Percentiles rank a stretch among this genome's conserved stretches.
These are phyloP conservation scores for Leptinotarsa haldemani DNA, from an alignment of 2,888 invertebrate genomes.

Conservation along the genomic window DNA sequence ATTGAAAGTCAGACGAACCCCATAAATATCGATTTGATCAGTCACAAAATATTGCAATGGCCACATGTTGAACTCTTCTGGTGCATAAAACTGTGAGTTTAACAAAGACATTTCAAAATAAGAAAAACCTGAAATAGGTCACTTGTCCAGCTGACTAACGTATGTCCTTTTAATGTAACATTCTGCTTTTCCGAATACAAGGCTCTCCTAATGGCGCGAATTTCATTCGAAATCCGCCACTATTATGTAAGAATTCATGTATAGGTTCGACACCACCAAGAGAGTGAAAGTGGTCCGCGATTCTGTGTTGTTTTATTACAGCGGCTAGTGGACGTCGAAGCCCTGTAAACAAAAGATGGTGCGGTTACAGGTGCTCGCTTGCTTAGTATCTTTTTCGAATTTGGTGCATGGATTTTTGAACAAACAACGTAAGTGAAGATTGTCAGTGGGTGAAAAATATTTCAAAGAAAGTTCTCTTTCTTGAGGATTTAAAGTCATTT, in stretches of 20 bases:
- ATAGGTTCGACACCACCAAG: constrained; percentile 24
- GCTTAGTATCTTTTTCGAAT: constrained; percentile 44
- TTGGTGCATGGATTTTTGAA: constrained; percentile 51
- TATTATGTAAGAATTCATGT: constrained; percentile 2
- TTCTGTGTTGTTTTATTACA: neutral
- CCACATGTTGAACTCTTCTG: too few relatives aligned
- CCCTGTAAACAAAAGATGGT: constrained; percentile 51
- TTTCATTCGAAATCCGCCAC: neutral
- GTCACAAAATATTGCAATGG: too few relatives aligned
- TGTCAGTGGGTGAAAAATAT: neutral
- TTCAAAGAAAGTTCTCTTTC: neutral
- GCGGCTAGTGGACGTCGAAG: constrained; percentile 36
- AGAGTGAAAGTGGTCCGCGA: constrained; percentile 55
- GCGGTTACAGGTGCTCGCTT: constrained; percentile 50
- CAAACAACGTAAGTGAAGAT: constrained; percentile 55
- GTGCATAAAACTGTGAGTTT: too few relatives aligned
- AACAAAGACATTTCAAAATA: too few relatives aligned
- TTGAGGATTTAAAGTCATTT: neutral
- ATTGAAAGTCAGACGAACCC: too few relatives aligned
- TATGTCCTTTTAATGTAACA: neutral
- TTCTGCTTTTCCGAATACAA: neutral
- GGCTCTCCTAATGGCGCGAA: neutral
- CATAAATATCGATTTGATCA: too few relatives aligned
- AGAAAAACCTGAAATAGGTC: neutral
- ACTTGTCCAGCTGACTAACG: neutral